Conservation (phyloP, 2,797 vertebrate species). For the Ficedula albicollis region DNA sequence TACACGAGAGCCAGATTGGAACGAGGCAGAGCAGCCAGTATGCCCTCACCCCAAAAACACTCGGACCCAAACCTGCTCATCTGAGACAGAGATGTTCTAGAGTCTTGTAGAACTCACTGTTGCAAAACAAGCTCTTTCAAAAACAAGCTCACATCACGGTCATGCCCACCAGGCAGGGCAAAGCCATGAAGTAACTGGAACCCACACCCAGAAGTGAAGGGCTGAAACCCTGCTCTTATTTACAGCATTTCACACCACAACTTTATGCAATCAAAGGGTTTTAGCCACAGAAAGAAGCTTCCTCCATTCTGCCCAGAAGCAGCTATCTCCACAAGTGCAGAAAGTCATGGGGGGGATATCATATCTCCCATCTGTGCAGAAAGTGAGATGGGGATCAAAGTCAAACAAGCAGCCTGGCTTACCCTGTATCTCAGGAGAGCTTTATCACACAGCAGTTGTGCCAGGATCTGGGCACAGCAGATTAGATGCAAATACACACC, state of each 20-base stretch:
- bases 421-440: neutral
- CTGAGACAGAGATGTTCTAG: neutral
- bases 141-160: neutral
- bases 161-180: neutral
- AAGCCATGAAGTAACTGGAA: constrained; percentile 4
- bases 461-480: neutral
- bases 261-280: constrained; percentile 34
- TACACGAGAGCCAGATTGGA: neutral
- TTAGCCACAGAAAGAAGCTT: neutral
- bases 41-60: neutral
- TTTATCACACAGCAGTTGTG: neutral
- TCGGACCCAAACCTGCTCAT: neutral
- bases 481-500: neutral
- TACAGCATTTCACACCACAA: neutral
- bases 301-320: neutral
- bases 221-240: constrained; percentile 4
- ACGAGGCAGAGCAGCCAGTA: neutral
- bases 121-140: constrained; percentile 33
- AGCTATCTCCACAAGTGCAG: neutral
- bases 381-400: neutral
- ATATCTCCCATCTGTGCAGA: neutral
- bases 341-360: neutral
- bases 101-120: neutral
- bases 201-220: constrained; percentile 3
- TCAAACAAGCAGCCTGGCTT: neutral